Conservation (phyloP, 2,888 invertebrate species). For the Rambutsinella grinnellia region DNA sequence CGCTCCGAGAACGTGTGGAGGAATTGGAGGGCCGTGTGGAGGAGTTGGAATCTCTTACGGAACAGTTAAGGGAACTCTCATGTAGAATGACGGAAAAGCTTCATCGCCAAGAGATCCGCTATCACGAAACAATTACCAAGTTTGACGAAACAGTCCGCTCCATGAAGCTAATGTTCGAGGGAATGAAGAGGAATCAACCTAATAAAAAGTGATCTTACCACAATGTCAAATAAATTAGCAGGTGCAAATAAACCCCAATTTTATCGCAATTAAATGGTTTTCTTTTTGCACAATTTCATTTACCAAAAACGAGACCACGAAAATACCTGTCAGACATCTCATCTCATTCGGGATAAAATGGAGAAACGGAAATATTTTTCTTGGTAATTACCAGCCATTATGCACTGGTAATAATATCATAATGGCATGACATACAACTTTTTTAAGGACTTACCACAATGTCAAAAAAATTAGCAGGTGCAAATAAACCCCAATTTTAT, state of each 20-base stretch:
- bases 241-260: no score
- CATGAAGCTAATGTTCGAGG: slow-evolving; percentile 39
- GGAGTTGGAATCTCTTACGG: background rate
- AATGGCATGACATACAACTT: background rate
- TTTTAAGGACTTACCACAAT: background rate
- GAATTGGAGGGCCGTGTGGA: slow-evolving; percentile 15
- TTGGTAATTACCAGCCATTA: background rate
- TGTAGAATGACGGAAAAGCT: slow-evolving; percentile 18
- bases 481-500: no score
- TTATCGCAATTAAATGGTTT: no score
- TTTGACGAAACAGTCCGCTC: slow-evolving; percentile 43
- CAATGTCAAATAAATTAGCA: no score
- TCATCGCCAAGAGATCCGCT: slow-evolving; percentile 33
- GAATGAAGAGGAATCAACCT: no score
- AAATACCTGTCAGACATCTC: no score
- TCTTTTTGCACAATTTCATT: no score
- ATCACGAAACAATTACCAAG: slow-evolving; percentile 35
- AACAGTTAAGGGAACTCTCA: background rate
- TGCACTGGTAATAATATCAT: background rate
- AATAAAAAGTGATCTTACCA: background rate
- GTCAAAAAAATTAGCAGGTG: no score
- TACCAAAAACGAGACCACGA: no score
- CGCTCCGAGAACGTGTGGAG: background rate
- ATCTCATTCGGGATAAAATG: background rate
- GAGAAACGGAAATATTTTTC: background rate